Base-by-base conservation (phyloP, 2,113 vertebrate species). In the Grallaria varia region DNA sequence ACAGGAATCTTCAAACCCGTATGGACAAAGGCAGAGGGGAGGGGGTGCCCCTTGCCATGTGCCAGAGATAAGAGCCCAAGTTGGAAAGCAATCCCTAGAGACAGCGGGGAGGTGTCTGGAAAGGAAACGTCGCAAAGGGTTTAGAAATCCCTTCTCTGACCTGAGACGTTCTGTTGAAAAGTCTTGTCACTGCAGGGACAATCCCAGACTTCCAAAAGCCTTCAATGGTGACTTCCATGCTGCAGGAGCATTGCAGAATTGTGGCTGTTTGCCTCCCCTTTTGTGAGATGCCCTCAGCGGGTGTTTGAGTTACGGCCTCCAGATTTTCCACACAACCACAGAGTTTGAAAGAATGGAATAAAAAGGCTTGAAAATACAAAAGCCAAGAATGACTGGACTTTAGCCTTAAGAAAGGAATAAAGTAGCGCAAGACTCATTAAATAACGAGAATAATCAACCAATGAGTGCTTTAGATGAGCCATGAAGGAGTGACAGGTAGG, bases 21-120 rank as follows among this genome's bases (percentile, higher is more conserved):
- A 59, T 1, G 4, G 37, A 28, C 0, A 9, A 9, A 39, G 44
- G 35, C 24, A 35, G n/a, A 42, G 7, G 9, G 27, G 27, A 66
- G 3, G 14, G 3, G 4, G 1, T 63, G 4, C 10, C 21, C 33
- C 10, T 75, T 63, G 44, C 14, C 3, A 1, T 3, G 1, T 1
- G 5, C 1, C 2, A 53, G 44, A 95, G 45, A 30, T 11, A 23
- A 8, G 55, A 84, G 53, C 39, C 22, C 47, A 13, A 44, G 33
- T 4, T 56, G 14, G 76, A 69, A 16, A 62, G 53, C 16, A 52
- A 39, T 58, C 58, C 20, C 58, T 45, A 18, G 16, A 84, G 33
- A 40, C 11, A 64, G 62, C 11, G 30, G 50, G 73, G 42, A 66
- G 33, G 37, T 44, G 4, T 35, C 68, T 55, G 47, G 39, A 78